Conservation (phyloP, 2,113 vertebrate species). For the Syngnathoides biaculeatus region DNA sequence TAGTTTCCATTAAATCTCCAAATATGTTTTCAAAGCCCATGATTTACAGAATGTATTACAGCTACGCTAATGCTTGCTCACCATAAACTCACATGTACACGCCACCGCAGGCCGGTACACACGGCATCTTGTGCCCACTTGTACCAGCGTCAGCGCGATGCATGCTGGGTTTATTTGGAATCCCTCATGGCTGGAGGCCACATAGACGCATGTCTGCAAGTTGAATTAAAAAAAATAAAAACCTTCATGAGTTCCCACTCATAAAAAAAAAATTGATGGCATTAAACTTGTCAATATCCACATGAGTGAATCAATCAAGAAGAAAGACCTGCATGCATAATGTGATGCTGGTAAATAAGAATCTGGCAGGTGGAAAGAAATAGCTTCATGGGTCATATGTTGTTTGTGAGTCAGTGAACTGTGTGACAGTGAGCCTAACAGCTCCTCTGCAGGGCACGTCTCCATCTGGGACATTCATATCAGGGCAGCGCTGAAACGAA, state of each 20-base stretch:
- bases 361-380: constrained; percentile 36
- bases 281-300: constrained; percentile 27
- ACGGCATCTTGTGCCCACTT: constrained; percentile 16
- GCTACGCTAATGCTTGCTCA: constrained; percentile 26
- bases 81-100: constrained; percentile 2
- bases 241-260: constrained; percentile 1
- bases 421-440: constrained; percentile 62
- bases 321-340: constrained; percentile 16
- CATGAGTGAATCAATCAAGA: constrained; percentile 31
- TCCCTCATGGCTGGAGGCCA: constrained; percentile 3
- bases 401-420: constrained; percentile 62
- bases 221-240: constrained; percentile 5
- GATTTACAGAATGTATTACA: constrained; percentile 47
- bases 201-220: background rate
- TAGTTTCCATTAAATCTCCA: constrained; percentile 26
- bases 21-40: constrained; percentile 17
- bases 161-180: constrained; percentile 23
- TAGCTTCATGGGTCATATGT: constrained; percentile 43
- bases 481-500: constrained; percentile 24
- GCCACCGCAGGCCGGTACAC: background rate
- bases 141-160: constrained; percentile 25
- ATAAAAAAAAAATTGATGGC: constrained; percentile 9
- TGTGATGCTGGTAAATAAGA: constrained; percentile 20
- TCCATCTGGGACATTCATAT: constrained; percentile 54
- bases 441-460: constrained; percentile 44